Percentiles rank a stretch among this genome's conserved stretches.
phyloP scores from a whole-genome alignment of 2,113 vertebrate species.

The Oxygymnocypris stewartii region DNA sequence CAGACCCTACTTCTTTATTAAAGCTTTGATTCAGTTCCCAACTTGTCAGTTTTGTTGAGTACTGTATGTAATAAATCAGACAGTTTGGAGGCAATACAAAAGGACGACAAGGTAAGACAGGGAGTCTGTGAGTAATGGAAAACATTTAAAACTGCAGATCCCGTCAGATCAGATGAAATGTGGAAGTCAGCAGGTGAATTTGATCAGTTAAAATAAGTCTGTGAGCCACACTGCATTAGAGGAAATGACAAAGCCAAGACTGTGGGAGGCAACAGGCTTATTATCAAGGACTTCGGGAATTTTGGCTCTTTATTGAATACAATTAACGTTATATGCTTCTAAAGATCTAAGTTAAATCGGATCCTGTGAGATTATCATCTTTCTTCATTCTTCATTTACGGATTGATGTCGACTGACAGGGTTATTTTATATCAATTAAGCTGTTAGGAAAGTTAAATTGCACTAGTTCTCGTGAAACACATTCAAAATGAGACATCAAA shows the following conservation, averaged over 20 bases:
- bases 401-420: neutral
- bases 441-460: neutral
- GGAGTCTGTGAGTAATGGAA: constrained; percentile 59
- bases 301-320: neutral
- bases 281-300: constrained; percentile 35
- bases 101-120: constrained; percentile 52
- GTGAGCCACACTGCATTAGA: constrained; percentile 58
- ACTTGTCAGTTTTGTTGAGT: constrained; percentile 73
- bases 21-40: constrained; percentile 73
- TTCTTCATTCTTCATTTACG: neutral
- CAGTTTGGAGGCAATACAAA: constrained; percentile 62
- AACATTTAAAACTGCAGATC: constrained; percentile 53
- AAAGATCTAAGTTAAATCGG: neutral
- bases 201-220: constrained; percentile 75
- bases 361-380: neutral
- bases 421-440: neutral
- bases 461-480: neutral
- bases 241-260: constrained; percentile 58
- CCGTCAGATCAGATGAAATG: constrained; percentile 54
- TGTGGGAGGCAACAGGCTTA: constrained; percentile 48
- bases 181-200: constrained; percentile 53
- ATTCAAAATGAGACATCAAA: neutral
- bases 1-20: constrained; percentile 72
- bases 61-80: constrained; percentile 73
- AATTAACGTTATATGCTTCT: neutral